Evolutionary conservation across 2,113 vertebrate genomes (phyloP).

Genomic region (Notothenia coriiceps): DNA sequence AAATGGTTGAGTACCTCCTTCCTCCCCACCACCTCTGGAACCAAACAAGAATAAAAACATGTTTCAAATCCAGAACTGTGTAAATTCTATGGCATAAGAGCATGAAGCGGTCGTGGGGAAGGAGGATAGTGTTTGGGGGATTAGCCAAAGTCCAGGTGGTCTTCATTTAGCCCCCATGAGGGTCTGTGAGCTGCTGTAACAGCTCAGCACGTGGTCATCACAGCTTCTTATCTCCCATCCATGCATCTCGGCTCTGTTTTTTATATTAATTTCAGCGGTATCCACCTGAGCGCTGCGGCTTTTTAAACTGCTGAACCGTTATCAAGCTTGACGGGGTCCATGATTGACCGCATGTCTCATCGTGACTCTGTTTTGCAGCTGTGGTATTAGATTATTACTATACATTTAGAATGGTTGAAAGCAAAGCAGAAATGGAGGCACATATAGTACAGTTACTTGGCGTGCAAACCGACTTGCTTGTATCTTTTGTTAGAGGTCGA

Average conservation of each 20-base stretch:
- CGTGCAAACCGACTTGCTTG: background rate
- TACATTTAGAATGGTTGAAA: slow-evolving; percentile 1
- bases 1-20: slow-evolving; percentile 26
- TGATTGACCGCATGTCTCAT: slow-evolving; percentile 37
- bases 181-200: slow-evolving; percentile 58
- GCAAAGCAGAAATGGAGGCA: background rate
- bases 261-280: background rate
- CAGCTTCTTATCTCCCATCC: slow-evolving; percentile 49
- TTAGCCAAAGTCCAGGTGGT: slow-evolving; percentile 78
- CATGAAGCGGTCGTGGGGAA: slow-evolving; percentile 58
- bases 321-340: slow-evolving; percentile 33
- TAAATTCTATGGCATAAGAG: slow-evolving; percentile 73
- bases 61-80: slow-evolving; percentile 73
- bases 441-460: background rate
- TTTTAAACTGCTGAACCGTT: slow-evolving; percentile 55
- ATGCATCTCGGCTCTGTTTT: background rate
- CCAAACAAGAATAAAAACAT: slow-evolving; percentile 21
- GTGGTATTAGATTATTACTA: background rate
- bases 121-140: slow-evolving; percentile 64
- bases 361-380: slow-evolving; percentile 37
- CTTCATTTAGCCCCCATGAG: slow-evolving; percentile 77
- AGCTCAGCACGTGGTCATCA: slow-evolving; percentile 54
- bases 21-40: slow-evolving; percentile 18
- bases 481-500: background rate
- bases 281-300: slow-evolving; percentile 13